Base-by-base conservation (phyloP, 2,888 invertebrate genomes). In the Synanthedon tipuliformis region DNA sequence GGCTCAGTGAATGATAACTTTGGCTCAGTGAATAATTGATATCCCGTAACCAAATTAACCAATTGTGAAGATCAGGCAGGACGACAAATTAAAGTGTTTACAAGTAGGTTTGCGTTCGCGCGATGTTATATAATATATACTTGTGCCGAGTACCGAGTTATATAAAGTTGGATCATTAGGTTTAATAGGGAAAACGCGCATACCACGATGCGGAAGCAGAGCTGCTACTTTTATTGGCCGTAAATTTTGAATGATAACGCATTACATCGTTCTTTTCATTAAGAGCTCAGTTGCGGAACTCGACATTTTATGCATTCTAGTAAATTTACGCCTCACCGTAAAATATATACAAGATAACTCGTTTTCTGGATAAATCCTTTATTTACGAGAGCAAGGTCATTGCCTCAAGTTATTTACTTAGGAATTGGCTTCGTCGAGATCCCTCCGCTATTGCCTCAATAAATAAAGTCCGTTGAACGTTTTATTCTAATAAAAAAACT, bases 171-270 rank as follows among this genome's bases (percentile, higher is more conserved):
- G 45, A 15, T 45, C 34, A 45, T 45, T 45, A 45, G 45, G 45
- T 45, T 45, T 45, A 12, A 45, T 45, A 45, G 13, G 45, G 15
- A 45, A 45, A 45, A 45, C 45, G 45, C 45, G 15, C n/a, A 15
- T 45, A 3, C 45, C 8, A n/a, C 34, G 34, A 45, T 15, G 45
- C 45, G 45, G 45, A 45, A 45, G 45, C 34, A 34, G 5, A 45
- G n/a, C 45, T 45, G 45, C 45, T 15, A 18, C 49, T 18, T 49
- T 66, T 66, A 65, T 66, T 61, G 63, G 57, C 62, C 63, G 60
- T 69, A 71, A 71, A 68, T 67, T 59, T 55, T 57, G 58, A 61
- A 66, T 65, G 66, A 69, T 68, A 66, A 63, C 65, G 63, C 61
- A 63, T 64, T 67, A 63, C 61, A 56, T 63, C 59, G 63, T 62